Conservation (phyloP, 2,113 vertebrate genomes). For the Galemys pyrenaicus region DNA sequence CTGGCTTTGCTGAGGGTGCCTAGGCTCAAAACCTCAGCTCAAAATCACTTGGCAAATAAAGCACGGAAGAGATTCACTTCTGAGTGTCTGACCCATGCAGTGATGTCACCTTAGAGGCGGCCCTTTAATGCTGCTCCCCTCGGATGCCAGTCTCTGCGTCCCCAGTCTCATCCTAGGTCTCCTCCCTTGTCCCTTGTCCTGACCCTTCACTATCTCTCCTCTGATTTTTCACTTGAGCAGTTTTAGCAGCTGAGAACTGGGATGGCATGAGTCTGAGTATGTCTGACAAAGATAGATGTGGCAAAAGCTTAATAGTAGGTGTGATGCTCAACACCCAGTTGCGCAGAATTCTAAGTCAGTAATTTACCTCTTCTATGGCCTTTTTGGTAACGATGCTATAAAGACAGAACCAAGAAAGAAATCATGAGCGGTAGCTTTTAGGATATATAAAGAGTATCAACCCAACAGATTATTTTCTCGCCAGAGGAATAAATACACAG, state of each 20-base stretch:
- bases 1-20: not conserved
- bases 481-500: not conserved
- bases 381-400: not conserved
- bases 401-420: not conserved
- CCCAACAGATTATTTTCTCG: not conserved
- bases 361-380: not conserved
- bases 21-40: not conserved
- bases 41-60: not conserved
- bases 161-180: not conserved
- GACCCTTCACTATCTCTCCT: not conserved
- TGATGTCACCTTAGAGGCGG: not conserved
- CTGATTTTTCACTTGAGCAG: not conserved
- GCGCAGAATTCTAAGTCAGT: not conserved
- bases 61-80: not conserved
- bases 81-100: not conserved
- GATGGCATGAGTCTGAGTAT: not conserved
- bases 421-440: not conserved
- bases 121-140: not conserved
- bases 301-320: not conserved
- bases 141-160: not conserved
- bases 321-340: not conserved
- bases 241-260: not conserved
- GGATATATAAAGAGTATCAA: not conserved
- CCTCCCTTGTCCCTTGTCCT: not conserved
- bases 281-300: not conserved